Base-by-base conservation (phyloP, 2,888 invertebrate species). In the Coenonympha glycerion region DNA sequence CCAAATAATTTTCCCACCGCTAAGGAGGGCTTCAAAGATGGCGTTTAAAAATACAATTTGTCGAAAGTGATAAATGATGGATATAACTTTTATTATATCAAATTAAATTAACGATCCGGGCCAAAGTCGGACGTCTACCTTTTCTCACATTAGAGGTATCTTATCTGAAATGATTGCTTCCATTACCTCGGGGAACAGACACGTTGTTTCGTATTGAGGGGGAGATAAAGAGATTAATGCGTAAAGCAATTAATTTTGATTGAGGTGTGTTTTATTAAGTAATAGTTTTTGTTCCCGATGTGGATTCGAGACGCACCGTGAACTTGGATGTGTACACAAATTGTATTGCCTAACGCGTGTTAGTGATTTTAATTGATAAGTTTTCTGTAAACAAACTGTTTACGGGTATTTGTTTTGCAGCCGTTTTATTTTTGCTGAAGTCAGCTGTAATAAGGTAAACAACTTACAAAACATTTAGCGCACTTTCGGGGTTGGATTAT, bases 21-120 rank as follows among this genome's bases (percentile, higher is more conserved):
- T 81, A 82, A 84, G 73, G 73, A 70, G 76, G 74, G 76, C 77
- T 66, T 74, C 76, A 73, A 74, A 77, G 76, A 78, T 76, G 78
- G 77, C 83, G 80, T 85, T 87, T 86, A 86, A 84, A 84, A 80
- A 83, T 80, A n/a, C n/a, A 87, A 87, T 87, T 87, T 87, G 87
- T 87, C 83, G 82, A 83, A 84, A 81, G 84, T 83, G 85, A 86
- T 85, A 86, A 86, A 86, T 82, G 86, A 81, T 76, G 82, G 76
- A 80, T 84, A 85, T 83, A 82, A 83, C 71, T 84, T 85, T 86
- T 85, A 86, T 86, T 86, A 85, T 84, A 82, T 85, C 82, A 83
- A 85, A 86, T 86, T 85, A 85, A 86, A 86, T 85, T 82, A 86
- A 85, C 85, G 83, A 84, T 77, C 77, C 75, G 66, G 71, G 69